phyloP scores from a whole-genome alignment of 2,888 invertebrate species.

The Alsophila aescularia region DNA sequence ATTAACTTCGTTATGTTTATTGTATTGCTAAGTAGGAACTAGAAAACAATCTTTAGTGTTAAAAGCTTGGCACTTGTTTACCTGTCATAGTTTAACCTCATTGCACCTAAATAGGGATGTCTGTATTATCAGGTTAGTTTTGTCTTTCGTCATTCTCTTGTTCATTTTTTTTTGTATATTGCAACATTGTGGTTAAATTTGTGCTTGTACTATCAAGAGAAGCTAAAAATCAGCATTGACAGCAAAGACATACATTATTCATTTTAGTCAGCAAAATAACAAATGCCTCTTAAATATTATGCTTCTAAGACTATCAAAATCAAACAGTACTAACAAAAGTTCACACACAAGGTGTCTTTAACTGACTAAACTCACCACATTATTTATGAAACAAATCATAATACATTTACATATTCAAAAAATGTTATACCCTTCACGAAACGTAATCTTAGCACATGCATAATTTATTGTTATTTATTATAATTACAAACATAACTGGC shows the following conservation, averaged over 20 bases:
- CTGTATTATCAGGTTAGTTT: too few relatives aligned
- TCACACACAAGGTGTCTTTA: too few relatives aligned
- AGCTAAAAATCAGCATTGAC: too few relatives aligned
- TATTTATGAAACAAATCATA: background rate
- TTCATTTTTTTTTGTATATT: too few relatives aligned
- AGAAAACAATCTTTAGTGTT: background rate
- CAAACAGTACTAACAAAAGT: background rate
- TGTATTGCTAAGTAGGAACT: background rate
- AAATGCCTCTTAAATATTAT: too few relatives aligned
- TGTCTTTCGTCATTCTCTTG: too few relatives aligned
- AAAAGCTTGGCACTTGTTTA: background rate
- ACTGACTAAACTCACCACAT: background rate
- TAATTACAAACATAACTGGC: slow-evolving; percentile 17
- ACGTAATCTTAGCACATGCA: slow-evolving; percentile 10
- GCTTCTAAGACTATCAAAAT: too few relatives aligned
- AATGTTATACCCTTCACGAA: slow-evolving; percentile 7
- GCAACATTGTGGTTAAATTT: too few relatives aligned
- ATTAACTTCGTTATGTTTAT: background rate
- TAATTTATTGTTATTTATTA: slow-evolving; percentile 25
- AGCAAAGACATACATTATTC: too few relatives aligned
- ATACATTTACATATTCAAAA: slow-evolving; percentile 2
- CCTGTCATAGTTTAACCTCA: background rate
- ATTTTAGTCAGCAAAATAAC: too few relatives aligned
- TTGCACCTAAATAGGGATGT: background rate
- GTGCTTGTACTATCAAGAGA: too few relatives aligned